Base-by-base conservation (phyloP, 2,888 invertebrate genomes). In the Mythimna impura region DNA sequence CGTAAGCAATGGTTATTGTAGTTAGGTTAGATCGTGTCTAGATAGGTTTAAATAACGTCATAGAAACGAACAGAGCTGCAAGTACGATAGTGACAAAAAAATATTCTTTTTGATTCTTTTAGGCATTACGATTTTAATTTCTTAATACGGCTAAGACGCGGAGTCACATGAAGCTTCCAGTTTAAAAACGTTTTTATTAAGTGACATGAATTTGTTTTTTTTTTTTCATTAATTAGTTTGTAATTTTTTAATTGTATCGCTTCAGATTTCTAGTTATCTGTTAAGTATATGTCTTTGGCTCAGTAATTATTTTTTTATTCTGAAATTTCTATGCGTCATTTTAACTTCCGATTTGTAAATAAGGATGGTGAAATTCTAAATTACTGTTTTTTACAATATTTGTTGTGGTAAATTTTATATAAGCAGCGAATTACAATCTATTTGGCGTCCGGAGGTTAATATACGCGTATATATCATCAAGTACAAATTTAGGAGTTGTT, bases 141-240 rank as follows among this genome's bases (percentile, higher is more conserved):
- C 89, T 82, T 90, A 88, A 74, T 90, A 87, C 88, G 90, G 89
- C 91, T 92, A 91, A 89, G 89, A 91, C 90, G 47, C 47, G 90
- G 90, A 92, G 92, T 94, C 94, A 92, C 93, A 89, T 89, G 92
- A 93, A 93, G 94, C 94, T 95, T 95, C 94, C 94, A 94, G 89
- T 92, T 91, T 89, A 86, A 89, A 86, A 90, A 90, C 78, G 84
- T 84, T 81, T 86, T 90, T 88, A 85, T 91, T 92, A 92, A 91
- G 91, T 93, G 92, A 95, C 94, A 94, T 93, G 92, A 93, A 91
- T 93, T 94, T 92, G 90, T n/a, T n/a, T 91, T 89, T 89, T 90
- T 89, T 92, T 91, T 92, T 91, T 92, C 92, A 92, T 93, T 93
- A 91, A 91, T 94, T 94, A 93, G 94, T 92, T 92, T 85, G 90